Conservation (phyloP, 2,888 invertebrate species). For the Entomobrya proxima region DNA sequence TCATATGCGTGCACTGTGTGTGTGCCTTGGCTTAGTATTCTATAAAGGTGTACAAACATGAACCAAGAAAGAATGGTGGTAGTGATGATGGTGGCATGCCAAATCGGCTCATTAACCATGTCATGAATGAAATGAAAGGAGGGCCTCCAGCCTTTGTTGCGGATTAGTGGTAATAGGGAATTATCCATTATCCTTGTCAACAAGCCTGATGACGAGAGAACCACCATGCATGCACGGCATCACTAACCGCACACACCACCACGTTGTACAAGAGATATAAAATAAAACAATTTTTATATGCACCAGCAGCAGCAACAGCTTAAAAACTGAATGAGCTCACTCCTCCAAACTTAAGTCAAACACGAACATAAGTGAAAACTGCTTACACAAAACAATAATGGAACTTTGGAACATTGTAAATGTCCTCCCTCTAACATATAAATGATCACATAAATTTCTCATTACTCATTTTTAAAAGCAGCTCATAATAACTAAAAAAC, state of each 20-base stretch:
- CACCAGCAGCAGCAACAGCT: background rate
- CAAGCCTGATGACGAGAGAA: conserved; percentile 67
- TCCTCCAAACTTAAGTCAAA: background rate
- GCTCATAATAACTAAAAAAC: too few relatives aligned
- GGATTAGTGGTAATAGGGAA: conserved; percentile 68
- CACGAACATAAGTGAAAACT: background rate
- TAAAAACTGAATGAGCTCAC: background rate
- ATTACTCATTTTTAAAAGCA: conserved; percentile 41
- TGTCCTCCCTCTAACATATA: conserved; percentile 38
- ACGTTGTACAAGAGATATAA: background rate
- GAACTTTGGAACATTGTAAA: background rate
- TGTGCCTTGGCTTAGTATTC: background rate
- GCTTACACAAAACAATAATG: background rate
- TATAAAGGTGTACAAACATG: conserved; percentile 12
- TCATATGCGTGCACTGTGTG: background rate
- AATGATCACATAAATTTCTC: conserved; percentile 36
- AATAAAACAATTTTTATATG: background rate
- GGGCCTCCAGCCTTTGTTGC: conserved; percentile 68
- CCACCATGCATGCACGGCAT: conserved; percentile 62
- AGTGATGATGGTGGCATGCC: conserved; percentile 64
- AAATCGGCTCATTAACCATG: conserved; percentile 70
- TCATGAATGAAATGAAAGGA: conserved; percentile 69
- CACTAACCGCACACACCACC: conserved; percentile 5
- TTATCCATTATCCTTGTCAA: conserved; percentile 68
- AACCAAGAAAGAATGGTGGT: conserved; percentile 24